Evolutionary conservation across 2,113 vertebrate genomes (phyloP).

Genomic region (Rhinolophus ferrumequinum): DNA sequence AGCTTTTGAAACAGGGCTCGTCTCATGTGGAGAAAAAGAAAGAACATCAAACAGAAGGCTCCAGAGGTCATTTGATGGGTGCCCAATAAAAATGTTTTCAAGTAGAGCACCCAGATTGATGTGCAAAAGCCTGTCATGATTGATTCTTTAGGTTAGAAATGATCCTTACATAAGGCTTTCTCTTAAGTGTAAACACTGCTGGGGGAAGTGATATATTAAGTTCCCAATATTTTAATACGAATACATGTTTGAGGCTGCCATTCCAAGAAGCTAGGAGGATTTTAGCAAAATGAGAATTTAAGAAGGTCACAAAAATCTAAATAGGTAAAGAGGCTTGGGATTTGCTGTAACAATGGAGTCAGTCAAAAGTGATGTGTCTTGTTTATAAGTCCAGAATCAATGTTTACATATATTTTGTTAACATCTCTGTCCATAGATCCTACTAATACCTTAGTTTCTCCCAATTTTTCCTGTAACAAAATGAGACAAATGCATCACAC

Average conservation of each 20-base stretch:
- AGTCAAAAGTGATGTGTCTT: not conserved
- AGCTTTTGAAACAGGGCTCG: not conserved
- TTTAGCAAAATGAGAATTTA: not conserved
- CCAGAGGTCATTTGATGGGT: not conserved
- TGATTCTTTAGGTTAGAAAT: not conserved
- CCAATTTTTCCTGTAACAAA: not conserved
- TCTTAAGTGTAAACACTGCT: not conserved
- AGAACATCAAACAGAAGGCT: not conserved
- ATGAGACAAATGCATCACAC: not conserved
- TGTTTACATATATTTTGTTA: not conserved
- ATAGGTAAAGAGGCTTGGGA: not conserved
- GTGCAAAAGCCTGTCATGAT: not conserved
- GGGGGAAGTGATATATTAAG: not conserved
- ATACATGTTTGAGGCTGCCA: not conserved
- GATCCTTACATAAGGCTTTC: not conserved
- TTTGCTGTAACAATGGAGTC: not conserved
- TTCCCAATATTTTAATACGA: not conserved
- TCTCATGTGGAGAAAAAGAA: not conserved
- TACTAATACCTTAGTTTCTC: not conserved
- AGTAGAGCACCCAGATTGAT: not conserved
- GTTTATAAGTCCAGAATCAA: not conserved
- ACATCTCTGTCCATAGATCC: not conserved
- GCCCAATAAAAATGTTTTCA: not conserved
- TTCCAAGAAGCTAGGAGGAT: not conserved
- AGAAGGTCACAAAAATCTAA: not conserved